Conservation (phyloP, 2,113 vertebrate genomes). For the Eudorcas thomsonii region DNA sequence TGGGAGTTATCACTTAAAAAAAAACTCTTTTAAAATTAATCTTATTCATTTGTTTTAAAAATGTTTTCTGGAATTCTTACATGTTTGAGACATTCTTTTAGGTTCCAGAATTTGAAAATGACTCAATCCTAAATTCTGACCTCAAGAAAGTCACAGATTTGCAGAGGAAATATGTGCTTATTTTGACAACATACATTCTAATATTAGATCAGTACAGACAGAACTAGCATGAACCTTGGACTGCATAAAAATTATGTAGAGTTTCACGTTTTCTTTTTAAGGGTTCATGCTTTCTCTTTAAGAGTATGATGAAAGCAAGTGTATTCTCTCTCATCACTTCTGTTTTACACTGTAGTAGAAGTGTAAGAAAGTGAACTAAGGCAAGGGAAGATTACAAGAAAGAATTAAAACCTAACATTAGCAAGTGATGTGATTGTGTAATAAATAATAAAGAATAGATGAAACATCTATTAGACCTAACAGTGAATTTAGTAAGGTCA, state of each 20-base stretch:
- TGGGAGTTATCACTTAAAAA: not conserved
- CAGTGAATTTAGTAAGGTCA: not conserved
- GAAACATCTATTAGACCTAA: not conserved
- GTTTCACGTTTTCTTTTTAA: not conserved
- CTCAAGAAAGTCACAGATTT: not conserved
- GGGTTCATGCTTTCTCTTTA: not conserved
- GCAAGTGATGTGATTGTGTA: not conserved
- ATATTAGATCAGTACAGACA: not conserved
- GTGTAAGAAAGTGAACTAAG: not conserved
- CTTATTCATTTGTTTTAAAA: not conserved
- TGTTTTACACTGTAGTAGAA: not conserved
- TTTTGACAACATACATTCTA: not conserved
- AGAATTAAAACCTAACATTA: not conserved
- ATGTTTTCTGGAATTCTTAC: not conserved
- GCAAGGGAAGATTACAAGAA: not conserved
- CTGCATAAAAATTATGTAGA: not conserved
- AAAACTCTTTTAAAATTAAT: not conserved
- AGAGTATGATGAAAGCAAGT: not conserved
- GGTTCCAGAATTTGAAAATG: not conserved
- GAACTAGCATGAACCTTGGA: not conserved
- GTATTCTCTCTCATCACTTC: not conserved
- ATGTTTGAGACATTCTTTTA: not conserved
- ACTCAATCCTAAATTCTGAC: not conserved
- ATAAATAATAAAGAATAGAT: not conserved
- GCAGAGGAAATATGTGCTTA: not conserved